phyloP scores from a whole-genome alignment of 1,140 invertebrate genomes.

The Aphelinus atriplicis region DNA sequence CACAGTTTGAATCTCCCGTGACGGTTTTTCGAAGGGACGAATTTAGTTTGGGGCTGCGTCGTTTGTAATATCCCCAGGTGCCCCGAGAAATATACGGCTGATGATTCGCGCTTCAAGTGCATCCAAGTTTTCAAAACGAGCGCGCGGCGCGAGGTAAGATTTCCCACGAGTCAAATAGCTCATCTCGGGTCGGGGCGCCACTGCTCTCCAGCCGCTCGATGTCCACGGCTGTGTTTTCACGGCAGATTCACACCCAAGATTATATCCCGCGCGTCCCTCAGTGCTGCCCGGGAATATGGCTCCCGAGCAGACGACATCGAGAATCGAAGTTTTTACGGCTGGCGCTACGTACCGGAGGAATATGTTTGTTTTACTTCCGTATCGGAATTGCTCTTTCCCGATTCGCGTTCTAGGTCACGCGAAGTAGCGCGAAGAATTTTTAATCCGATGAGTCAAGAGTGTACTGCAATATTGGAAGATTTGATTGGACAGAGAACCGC shows the following conservation, averaged over 20 bases:
- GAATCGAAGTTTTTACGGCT: neutral
- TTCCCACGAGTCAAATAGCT: constrained; percentile 61
- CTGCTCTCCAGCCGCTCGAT: neutral
- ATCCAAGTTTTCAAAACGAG: constrained; percentile 29
- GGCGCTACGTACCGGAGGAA: neutral
- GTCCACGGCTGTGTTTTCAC: constrained; percentile 3
- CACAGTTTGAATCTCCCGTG: neutral
- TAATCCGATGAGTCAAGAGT: too few species aligned
- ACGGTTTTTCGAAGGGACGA: neutral
- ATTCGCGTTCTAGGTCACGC: too few species aligned
- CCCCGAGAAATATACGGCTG: constrained; percentile 21
- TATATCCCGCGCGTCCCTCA: neutral
- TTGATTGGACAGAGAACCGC: too few species aligned
- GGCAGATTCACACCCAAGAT: constrained; percentile 1
- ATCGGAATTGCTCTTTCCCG: too few species aligned
- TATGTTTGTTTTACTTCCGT: neutral
- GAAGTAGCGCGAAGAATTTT: too few species aligned
- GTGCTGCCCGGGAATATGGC: neutral
- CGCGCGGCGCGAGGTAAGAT: constrained; percentile 57
- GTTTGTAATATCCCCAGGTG: neutral
- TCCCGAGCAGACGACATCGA: neutral
- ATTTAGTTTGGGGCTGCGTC: constrained; percentile 3
- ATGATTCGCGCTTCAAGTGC: constrained; percentile 35
- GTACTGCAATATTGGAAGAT: too few species aligned
- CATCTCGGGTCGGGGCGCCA: constrained; percentile 50